Base-by-base conservation (phyloP, 2,113 vertebrate species). In the Lethenteron reissneri region DNA sequence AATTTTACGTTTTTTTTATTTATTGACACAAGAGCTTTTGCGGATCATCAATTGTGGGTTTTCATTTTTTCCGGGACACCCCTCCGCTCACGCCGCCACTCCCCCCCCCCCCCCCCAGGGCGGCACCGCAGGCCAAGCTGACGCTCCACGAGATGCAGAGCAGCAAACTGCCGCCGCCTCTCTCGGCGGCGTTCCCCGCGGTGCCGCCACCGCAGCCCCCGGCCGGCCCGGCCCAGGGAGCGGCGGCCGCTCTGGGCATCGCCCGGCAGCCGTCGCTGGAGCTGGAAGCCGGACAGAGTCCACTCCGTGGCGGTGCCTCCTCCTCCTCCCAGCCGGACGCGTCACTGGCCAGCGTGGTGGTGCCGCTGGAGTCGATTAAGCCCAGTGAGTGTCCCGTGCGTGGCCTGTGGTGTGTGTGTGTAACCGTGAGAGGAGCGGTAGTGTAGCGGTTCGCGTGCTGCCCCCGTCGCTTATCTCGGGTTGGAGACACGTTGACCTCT, bases 341-440 rank as follows among this genome's bases (percentile, higher is more conserved):
- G 70, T 89, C 88, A 64, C 79, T 97, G 76, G 77, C 83, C 76
- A 86, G 82, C 56, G 82, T 95, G 70, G 84, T 86, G 0, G 87
- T 97, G 14, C 85, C 88, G 21, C 75, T 97, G 82, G 88, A 95
- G 58, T 80, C 84, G 21, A 88, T 97, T 77, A 89, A 85, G 75
- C 90, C 91, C 74, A 97, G 92, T 95, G 80, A 85, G 92, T 85
- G 75, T 19, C 71, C 9, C n/a, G n/a, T 68, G 64, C 9, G 64
- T 68, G n/a, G 10, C 64, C 9, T 68, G n/a, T 68, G 8, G n/a
- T 68, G n/a, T 68, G 64, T 8, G 64, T 68, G 25, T 68, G 64
- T 68, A 10, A 68, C 25, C 64, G 41, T 41, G 41, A 41, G 41
- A 41, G 41, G 41, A 41, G 41, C 64, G 64, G 2, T 68, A 8